Base-by-base conservation (phyloP, 1,140 invertebrate genomes). In the Delia radicum region DNA sequence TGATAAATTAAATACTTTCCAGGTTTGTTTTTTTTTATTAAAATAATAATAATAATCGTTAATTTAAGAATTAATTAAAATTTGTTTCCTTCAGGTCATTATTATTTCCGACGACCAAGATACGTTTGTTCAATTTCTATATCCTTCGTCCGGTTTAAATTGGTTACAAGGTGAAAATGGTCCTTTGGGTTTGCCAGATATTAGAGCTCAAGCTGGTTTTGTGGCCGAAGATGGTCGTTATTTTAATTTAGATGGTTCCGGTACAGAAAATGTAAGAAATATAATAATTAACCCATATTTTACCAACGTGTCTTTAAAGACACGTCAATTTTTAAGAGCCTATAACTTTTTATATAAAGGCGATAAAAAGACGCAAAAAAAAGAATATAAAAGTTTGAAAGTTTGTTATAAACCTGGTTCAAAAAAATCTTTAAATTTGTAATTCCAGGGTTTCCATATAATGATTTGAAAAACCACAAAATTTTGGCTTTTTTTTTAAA, bases 151-250 rank as follows among this genome's bases (percentile, higher is more conserved):
- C 79, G 95, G 96, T 0, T 93, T 98, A 48, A 92, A 96, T 82
- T 99, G 97, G 97, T 92, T 97, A 55, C 92, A 95, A 85, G 93
- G 92, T 61, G 90, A 90, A 74, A 88, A 89, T 4, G 89, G 90
- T 37, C 90, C 91, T 77, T 85, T 88, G 3, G 92, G 92, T 26
- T 78, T 93, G 4, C 93, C 93, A 2, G 95, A 98, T 83, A 94
- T 95, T 0, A 92, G 94, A 77, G 96, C 95, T 15, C 96, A 98
- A 87, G 95, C 93, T 73, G 96, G 95, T n/a, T 94, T 98, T 79
- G 92, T 97, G 76, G 91, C 93, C 18, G 91, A 91, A 48, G 94
- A 96, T 83, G 93, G 93, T 48, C 89, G 91, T 78, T 87, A 91
- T 27, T 91, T 91, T 79, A 89, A 89, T 5, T 86, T 98, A 1